These are phyloP conservation scores for Ailuropoda melanoleuca DNA, from an alignment of 2,113 vertebrate species.

Conservation along the genomic window DNA sequence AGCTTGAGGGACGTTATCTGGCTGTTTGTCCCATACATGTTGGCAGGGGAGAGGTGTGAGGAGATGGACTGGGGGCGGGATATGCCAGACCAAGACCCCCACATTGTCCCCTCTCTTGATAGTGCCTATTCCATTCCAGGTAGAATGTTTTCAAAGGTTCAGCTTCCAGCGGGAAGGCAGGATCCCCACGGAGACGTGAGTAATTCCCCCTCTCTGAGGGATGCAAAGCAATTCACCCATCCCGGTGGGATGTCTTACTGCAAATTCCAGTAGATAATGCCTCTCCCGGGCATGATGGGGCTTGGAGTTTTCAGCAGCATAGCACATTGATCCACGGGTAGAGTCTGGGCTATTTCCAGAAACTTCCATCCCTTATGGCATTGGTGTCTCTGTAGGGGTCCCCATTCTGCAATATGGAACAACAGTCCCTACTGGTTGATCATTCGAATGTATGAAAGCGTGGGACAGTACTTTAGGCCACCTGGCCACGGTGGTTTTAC, in stretches of 20 bases:
- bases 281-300: background rate
- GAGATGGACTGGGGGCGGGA: background rate
- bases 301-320: background rate
- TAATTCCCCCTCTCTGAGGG: background rate
- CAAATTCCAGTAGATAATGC: background rate
- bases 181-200: background rate
- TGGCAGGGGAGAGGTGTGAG: background rate
- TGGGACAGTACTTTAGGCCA: background rate
- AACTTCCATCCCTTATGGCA: background rate
- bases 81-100: background rate
- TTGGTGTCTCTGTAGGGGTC: background rate
- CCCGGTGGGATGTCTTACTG: background rate
- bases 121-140: background rate
- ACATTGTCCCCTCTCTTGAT: background rate
- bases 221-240: background rate
- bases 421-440: background rate
- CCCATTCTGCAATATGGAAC: background rate
- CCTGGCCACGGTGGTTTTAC: background rate
- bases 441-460: background rate
- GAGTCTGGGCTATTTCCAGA: background rate
- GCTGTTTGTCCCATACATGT: background rate
- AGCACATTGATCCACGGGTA: background rate
- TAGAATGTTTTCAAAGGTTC: background rate
- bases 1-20: background rate
- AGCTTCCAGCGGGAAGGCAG: background rate